phyloP scores from a whole-genome alignment of 2,113 vertebrate genomes.

The Mormyrus lacerda region DNA sequence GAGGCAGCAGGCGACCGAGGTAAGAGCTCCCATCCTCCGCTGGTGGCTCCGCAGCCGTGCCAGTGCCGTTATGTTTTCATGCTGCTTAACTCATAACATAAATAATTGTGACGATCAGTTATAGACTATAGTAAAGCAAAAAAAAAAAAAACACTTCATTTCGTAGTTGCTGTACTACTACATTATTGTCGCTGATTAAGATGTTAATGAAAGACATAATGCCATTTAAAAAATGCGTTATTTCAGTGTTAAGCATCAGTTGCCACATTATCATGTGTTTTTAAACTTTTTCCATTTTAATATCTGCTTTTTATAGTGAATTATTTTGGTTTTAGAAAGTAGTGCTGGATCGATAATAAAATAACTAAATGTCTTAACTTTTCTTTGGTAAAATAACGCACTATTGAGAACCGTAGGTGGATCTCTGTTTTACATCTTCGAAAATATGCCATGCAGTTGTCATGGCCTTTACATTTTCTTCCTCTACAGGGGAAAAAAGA shows the following conservation, averaged over 20 bases:
- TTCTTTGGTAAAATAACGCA: not conserved
- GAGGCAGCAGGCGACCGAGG: constrained; percentile 65
- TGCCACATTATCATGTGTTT: not conserved
- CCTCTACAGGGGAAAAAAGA: constrained; percentile 56
- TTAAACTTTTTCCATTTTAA: not conserved
- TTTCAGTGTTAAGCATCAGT: not conserved
- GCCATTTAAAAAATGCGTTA: not conserved
- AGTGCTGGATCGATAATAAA: not conserved
- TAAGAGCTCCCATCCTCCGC: constrained; percentile 30
- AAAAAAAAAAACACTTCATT: not conserved
- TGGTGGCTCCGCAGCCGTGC: not conserved
- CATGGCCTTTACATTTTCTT: constrained; percentile 27
- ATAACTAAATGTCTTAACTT: not conserved
- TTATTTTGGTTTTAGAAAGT: not conserved
- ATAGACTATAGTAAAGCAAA: not conserved
- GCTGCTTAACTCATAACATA: not conserved
- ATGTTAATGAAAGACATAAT: not conserved
- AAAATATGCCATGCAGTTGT: not conserved
- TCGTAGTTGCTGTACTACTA: not conserved
- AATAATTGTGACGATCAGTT: not conserved
- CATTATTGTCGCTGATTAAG: not conserved
- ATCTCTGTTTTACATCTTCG: not conserved
- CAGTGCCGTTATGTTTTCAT: not conserved
- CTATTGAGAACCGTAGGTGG: not conserved
- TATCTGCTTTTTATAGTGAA: not conserved